phyloP scores from a whole-genome alignment of 2,888 invertebrate genomes.

The Spialia ferax region DNA sequence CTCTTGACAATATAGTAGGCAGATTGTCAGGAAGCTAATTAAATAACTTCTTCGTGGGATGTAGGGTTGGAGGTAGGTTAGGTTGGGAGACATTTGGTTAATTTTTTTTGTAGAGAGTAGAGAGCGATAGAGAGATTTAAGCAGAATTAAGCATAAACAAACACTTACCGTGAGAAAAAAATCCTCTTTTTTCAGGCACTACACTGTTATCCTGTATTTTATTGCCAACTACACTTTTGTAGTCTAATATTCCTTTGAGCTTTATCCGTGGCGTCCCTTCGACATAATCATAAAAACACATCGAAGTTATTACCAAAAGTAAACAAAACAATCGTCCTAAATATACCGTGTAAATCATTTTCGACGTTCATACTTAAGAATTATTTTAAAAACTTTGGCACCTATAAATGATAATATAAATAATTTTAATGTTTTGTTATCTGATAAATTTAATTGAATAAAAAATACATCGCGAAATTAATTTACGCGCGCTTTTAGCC shows the following conservation, averaged over 20 bases:
- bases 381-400: slow-evolving; percentile 35
- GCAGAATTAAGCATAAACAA: no score
- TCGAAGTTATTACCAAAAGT: slow-evolving; percentile 46
- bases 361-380: slow-evolving; percentile 38
- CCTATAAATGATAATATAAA: not conserved
- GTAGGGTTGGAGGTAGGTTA: no score
- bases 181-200: slow-evolving; percentile 55
- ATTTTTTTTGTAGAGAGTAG: no score
- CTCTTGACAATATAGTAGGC: no score
- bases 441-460: not conserved
- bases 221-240: slow-evolving; percentile 46
- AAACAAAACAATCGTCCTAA: slow-evolving; percentile 45
- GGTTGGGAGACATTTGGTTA: no score
- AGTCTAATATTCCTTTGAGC: slow-evolving; percentile 55
- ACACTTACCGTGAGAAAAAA: slow-evolving; percentile 61
- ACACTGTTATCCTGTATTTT: slow-evolving; percentile 45
- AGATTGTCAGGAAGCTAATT: no score
- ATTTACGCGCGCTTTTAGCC: slow-evolving; percentile 34
- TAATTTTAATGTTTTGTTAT: not conserved
- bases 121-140: no score
- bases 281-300: slow-evolving; percentile 50
- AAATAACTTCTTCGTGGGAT: no score
- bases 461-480: slow-evolving; percentile 6
- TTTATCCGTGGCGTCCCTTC: slow-evolving; percentile 44
- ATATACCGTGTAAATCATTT: slow-evolving; percentile 32